These are phyloP conservation scores for Drosophila recens DNA, from an alignment of 2,888 invertebrate species.

Conservation along the genomic window DNA sequence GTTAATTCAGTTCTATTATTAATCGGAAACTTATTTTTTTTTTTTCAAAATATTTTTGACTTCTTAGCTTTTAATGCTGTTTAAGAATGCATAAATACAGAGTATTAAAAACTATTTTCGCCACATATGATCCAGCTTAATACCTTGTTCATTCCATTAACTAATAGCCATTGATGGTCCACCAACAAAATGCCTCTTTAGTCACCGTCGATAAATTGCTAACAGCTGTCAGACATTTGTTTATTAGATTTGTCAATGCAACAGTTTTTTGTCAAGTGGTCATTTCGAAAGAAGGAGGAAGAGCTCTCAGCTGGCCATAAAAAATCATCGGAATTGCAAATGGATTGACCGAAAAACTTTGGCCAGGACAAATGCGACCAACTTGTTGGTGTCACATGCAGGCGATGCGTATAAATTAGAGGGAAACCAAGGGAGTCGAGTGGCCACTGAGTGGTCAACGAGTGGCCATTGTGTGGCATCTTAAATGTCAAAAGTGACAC, in stretches of 20 bases:
- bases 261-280: constrained; percentile 49
- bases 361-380: constrained; percentile 73
- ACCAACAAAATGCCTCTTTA: constrained; percentile 27
- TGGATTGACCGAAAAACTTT: constrained; percentile 55
- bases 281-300: constrained; percentile 10
- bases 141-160: constrained; percentile 30
- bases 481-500: constrained; percentile 80
- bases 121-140: not conserved
- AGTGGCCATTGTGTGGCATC: constrained; percentile 75
- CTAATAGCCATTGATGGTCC: constrained; percentile 43
- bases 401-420: constrained; percentile 82
- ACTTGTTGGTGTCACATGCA: constrained; percentile 80
- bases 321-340: constrained; percentile 75
- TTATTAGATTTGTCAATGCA: constrained; percentile 79
- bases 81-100: not conserved
- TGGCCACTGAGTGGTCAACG: constrained; percentile 36
- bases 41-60: not conserved
- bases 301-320: constrained; percentile 46
- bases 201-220: constrained; percentile 47
- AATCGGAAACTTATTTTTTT: too few species aligned
- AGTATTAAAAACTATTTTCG: not conserved
- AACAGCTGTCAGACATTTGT: constrained; percentile 66
- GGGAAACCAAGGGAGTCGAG: constrained; percentile 22
- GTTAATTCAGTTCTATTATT: too few species aligned
- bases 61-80: not conserved